Conservation (phyloP, 2,797 vertebrate species). For the Allobates femoralis region DNA sequence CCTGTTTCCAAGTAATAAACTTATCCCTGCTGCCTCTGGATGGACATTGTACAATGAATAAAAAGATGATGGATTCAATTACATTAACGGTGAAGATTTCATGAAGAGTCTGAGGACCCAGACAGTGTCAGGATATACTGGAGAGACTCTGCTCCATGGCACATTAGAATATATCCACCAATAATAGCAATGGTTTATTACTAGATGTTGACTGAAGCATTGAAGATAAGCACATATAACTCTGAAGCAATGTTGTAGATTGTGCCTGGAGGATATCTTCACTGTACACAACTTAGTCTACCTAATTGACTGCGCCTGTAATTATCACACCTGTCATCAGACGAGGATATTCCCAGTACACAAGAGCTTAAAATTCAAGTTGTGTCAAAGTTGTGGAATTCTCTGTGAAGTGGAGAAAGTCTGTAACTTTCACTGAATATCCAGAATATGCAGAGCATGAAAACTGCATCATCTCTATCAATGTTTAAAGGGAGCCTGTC, state of each 20-base stretch:
- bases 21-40: background rate
- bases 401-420: background rate
- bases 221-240: background rate
- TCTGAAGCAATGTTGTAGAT: background rate
- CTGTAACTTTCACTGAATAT: background rate
- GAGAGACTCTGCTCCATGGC: background rate
- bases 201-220: background rate
- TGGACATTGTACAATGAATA: background rate
- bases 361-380: background rate
- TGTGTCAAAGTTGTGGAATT: background rate
- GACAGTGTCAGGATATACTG: background rate
- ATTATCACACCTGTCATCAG: conserved; percentile 41
- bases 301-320: conserved; percentile 24
- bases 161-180: background rate
- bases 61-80: background rate
- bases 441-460: background rate
- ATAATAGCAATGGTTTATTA: background rate
- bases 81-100: background rate
- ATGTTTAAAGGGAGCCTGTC: conserved; percentile 9
- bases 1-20: background rate
- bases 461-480: conserved; percentile 5
- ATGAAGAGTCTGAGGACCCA: background rate
- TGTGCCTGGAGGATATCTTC: conserved; percentile 38
- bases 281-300: conserved; percentile 32
- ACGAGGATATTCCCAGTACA: background rate